phyloP scores from a whole-genome alignment of 2,113 vertebrate genomes.

The Pelecanoides urinatrix region DNA sequence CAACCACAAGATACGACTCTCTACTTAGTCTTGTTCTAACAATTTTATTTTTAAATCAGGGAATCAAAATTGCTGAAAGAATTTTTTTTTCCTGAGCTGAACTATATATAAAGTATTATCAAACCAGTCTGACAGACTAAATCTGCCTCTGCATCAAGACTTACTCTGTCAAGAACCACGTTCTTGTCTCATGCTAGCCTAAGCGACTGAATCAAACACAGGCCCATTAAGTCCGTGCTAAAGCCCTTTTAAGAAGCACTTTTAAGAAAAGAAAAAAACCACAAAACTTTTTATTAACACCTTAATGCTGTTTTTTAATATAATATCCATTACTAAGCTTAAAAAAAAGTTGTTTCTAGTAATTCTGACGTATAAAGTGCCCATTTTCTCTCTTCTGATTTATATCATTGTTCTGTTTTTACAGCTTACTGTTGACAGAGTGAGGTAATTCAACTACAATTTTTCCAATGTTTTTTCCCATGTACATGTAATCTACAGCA shows the following conservation, averaged over 20 bases:
- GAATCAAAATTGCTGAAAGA: constrained; percentile 1
- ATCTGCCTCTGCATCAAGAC: constrained; percentile 61
- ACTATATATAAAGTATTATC: constrained; percentile 48
- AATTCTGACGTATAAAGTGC: constrained; percentile 57
- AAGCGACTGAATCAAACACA: constrained; percentile 10
- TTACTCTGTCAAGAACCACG: constrained; percentile 58
- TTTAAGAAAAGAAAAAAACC: not conserved
- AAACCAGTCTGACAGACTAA: constrained; percentile 57
- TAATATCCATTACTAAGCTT: constrained; percentile 42
- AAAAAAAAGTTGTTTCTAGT: constrained; percentile 63
- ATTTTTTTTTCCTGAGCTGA: not conserved
- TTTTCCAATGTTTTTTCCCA: constrained; percentile 90
- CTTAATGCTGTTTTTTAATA: constrained; percentile 65
- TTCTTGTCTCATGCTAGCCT: constrained; percentile 40
- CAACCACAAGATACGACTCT: not conserved
- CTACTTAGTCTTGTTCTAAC: not conserved
- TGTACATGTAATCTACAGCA: constrained; percentile 93
- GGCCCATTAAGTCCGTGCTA: constrained; percentile 25
- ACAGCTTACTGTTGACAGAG: constrained; percentile 86
- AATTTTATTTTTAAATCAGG: constrained; percentile 48
- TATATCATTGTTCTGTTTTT: constrained; percentile 78
- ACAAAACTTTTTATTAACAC: constrained; percentile 62
- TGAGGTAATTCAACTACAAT: constrained; percentile 88
- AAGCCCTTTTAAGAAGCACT: not conserved
- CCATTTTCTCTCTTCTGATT: constrained; percentile 70